phyloP scores from a whole-genome alignment of 2,797 vertebrate species.

The Pogonophryne albipinna region DNA sequence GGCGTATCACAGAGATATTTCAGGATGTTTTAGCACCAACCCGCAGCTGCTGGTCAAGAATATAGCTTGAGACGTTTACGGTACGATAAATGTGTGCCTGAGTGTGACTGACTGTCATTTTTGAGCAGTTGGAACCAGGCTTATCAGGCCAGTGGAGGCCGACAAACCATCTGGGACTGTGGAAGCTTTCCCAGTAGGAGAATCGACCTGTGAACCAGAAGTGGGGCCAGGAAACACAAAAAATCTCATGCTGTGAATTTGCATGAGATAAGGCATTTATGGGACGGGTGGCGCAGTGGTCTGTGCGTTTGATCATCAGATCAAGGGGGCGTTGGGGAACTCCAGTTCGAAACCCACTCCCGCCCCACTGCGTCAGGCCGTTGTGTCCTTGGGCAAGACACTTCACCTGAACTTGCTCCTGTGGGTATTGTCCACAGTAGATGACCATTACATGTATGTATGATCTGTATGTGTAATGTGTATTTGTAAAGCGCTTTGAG shows the following conservation, averaged over 20 bases:
- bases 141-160: constrained; percentile 29
- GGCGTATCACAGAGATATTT: constrained; percentile 30
- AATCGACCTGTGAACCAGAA: constrained; percentile 34
- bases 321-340: no score
- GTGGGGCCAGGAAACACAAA: constrained; percentile 33
- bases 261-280: constrained; percentile 28
- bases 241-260: constrained; percentile 33
- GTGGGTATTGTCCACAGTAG: no score
- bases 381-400: no score
- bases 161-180: constrained; percentile 49
- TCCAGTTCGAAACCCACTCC: no score
- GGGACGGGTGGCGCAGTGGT: no score
- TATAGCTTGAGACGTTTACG: not conserved
- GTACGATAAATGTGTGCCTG: not conserved
- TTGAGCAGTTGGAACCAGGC: constrained; percentile 18
- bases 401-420: no score
- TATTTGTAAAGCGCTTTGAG: no score
- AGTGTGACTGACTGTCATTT: not conserved
- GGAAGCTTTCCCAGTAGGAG: constrained; percentile 46
- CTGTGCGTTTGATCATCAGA: no score
- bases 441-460: no score
- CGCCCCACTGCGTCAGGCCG: no score
- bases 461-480: no score
- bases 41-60: constrained; percentile 20
- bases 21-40: constrained; percentile 18